Evolutionary conservation across 2,797 vertebrate species (phyloP).

Genomic region (Melanotaenia maccullochi): DNA sequence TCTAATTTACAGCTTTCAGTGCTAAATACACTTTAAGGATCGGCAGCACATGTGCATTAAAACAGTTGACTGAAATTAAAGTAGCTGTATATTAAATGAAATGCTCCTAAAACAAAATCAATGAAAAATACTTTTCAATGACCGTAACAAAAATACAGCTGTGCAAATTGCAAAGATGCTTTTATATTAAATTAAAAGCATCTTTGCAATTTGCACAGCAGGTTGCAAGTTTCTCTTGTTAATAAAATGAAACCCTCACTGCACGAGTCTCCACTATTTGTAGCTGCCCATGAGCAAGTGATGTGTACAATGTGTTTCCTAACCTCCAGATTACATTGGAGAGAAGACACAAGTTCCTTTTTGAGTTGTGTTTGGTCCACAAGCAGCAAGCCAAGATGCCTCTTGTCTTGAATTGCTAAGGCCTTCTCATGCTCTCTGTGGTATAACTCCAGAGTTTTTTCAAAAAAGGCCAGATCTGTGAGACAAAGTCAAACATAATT

Average conservation of each 20-base stretch:
- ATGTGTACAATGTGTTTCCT: conserved; percentile 27
- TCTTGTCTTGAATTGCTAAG: conserved; percentile 78
- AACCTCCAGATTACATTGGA: conserved; percentile 86
- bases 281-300: not conserved
- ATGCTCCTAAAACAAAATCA: too few species aligned
- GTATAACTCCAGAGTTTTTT: conserved; percentile 82
- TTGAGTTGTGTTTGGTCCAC: conserved; percentile 86
- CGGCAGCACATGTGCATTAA: too few species aligned
- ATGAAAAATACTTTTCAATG: too few species aligned
- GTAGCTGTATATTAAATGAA: too few species aligned
- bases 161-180: too few species aligned
- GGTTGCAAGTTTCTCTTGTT: not conserved
- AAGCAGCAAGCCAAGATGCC: conserved; percentile 85
- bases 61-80: too few species aligned
- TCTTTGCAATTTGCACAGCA: too few species aligned
- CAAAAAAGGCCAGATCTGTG: conserved; percentile 85
- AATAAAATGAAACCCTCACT: not conserved
- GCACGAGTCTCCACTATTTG: not conserved
- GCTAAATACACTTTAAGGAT: too few species aligned
- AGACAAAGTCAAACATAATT: conserved; percentile 12
- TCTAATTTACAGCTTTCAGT: too few species aligned
- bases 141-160: too few species aligned
- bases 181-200: too few species aligned
- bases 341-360: conserved; percentile 84
- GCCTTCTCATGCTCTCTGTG: conserved; percentile 83